Evolutionary conservation across 2,113 vertebrate species (phyloP), one percentile per base, ranked within the genome.

Genomic region (Neofelis nebulosa): DNA sequence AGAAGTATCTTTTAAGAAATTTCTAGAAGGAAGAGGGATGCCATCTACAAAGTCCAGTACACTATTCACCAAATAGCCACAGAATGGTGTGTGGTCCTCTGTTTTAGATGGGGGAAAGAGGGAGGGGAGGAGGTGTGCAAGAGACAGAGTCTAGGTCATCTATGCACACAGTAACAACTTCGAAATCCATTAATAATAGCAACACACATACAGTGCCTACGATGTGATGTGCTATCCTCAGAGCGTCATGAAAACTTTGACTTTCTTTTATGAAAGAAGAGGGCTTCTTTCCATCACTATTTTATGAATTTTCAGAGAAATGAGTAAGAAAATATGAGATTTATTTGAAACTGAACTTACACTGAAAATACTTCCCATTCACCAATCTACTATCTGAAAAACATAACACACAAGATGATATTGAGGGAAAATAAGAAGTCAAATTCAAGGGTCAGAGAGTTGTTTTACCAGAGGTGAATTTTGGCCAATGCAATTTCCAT

Each of bases 361-460:
- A 69, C 71, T 91, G 38, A 89, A 93, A 89, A 92, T 12, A 85
- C 95, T 79, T 52, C 38, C 85, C n/a, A 78, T 50, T 89, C 78
- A 84, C 3, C 38, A 63, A 45, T 55, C 45, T 66, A 55, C 36
- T 65, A 73, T 25, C 33, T n/a, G 73, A 74, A 89, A 79, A 94
- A 71, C 12, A 16, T 19, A 33, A 86, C 11, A 85, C 3, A 78
- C 5, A 68, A 71, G 48, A 29, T 48, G 31, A 73, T 41, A 69
- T 0, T 63, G 33, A 65, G 29, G 55, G 33, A 50, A 91, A 73
- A 25, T 4, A 36, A 8, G 9, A 69, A 83, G 57, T 61, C 19
- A 50, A 12, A n/a, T 79, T 88, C 45, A 52, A 63, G 5, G 52
- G n/a, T 16, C 15, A 18, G 27, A 55, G 61, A 84, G 69, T 19